phyloP scores from a whole-genome alignment of 2,797 vertebrate genomes.

The Tapera naevia region DNA sequence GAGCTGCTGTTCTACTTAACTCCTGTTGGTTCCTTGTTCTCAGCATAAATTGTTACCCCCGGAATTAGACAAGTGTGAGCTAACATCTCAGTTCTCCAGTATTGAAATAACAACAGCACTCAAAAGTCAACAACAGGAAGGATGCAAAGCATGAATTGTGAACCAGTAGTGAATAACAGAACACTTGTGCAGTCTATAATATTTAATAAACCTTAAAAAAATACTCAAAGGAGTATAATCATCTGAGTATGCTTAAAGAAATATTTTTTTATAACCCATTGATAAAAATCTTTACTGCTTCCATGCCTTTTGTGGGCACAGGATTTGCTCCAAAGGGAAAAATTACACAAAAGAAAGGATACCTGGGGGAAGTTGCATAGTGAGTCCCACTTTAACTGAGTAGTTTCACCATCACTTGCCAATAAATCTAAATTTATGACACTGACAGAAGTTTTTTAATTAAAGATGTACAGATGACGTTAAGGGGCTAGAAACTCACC shows the following conservation, averaged over 20 bases:
- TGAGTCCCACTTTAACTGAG: background rate
- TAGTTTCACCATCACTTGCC: background rate
- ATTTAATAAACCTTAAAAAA: constrained; percentile 39
- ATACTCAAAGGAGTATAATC: constrained; percentile 6
- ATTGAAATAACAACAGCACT: constrained; percentile 30
- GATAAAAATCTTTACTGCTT: constrained; percentile 16
- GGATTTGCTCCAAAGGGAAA: background rate
- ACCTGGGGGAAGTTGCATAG: background rate
- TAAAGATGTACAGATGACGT: background rate
- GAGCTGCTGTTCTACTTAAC: constrained; percentile 72
- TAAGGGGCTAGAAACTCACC: background rate
- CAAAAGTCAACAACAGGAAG: constrained; percentile 44
- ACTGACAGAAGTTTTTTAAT: background rate
- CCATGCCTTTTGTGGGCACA: background rate
- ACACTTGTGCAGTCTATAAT: background rate
- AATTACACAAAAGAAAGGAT: background rate
- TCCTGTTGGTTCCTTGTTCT: background rate
- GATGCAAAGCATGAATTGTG: constrained; percentile 1
- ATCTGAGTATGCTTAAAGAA: background rate
- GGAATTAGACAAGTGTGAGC: constrained; percentile 35
- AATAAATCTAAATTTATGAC: background rate
- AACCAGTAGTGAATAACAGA: constrained; percentile 18
- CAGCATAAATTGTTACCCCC: constrained; percentile 24
- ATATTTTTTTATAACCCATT: constrained; percentile 18
- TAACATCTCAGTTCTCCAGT: background rate